Evolutionary conservation across 2,888 invertebrate genomes (phyloP), one percentile per base, ranked within the genome.

Genomic region (Lacanobia oleracea): DNA sequence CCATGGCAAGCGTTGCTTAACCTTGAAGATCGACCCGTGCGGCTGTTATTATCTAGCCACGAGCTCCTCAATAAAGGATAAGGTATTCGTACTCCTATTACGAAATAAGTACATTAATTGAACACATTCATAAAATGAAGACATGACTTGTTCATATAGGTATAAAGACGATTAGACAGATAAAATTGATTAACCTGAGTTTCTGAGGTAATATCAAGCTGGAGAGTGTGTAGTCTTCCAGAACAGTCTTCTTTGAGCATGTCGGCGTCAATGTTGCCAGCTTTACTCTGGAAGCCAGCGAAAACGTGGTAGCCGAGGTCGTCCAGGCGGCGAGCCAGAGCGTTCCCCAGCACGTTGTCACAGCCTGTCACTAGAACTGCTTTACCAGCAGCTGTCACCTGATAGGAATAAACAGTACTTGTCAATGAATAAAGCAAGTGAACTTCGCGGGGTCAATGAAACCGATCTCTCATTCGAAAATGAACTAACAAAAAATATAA

Each of bases 281-380:
- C 96, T 87, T 97, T 96, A 87, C 95, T 97, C 85, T 97, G 97
- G 92, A 98, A 98, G 77, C 98, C 98, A 67, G 98, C 98, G 90
- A 98, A 98, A n/a, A 98, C 98, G 59, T 98, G 98, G 91, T 98
- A 98, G 48, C 98, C 98, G 90, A 98, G 96, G 89, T 98, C 98
- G 88, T 98, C 98, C 69, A 98, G 95, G 86, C 97, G 97, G 84
- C 98, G 97, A n/a, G 98, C 98, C 88, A 98, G 94, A 68, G 97
- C 97, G 87, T 97, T 97, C 67, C 98, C 98, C 69, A 98, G 96
- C 53, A 97, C 97, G 62, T 97, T 97, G 92, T 98, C 98, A 91
- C 98, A 98, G 71, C 98, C 98, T 14, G 98, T 98, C 83, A 98
- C 97, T 60, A 98, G 93, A 6, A 98, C 97, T n/a, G 98, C 98